Percentiles rank a stretch among this genome's conserved stretches.
These are phyloP conservation scores for Machimus atricapillus DNA, from an alignment of 2,888 invertebrate species.

Conservation along the genomic window DNA sequence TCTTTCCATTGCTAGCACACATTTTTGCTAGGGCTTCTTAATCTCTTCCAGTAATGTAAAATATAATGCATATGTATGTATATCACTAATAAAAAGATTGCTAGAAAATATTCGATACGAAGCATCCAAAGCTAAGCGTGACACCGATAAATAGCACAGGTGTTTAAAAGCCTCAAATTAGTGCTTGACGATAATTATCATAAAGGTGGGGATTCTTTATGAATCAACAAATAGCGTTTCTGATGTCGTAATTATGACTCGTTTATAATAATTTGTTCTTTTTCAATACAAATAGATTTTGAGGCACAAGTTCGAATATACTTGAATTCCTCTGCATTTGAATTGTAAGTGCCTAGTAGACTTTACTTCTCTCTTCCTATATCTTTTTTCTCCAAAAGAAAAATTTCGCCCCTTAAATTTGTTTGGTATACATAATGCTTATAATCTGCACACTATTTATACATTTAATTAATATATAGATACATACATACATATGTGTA, in stretches of 20 bases:
- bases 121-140: no score
- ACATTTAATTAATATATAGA: not conserved
- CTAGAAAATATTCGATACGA: no score
- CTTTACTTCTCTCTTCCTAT: not conserved
- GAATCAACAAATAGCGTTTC: not conserved
- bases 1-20: no score
- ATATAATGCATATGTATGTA: no score
- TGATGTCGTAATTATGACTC: not conserved
- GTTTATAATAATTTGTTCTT: not conserved
- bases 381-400: not conserved
- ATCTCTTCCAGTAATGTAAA: no score
- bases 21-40: no score
- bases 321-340: not conserved
- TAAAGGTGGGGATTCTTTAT: not conserved
- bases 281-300: not conserved
- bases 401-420: not conserved
- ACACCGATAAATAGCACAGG: no score
- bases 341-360: not conserved
- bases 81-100: no score
- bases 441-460: no score
- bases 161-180: no score
- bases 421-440: not conserved
- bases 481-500: not conserved
- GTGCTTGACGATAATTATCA: not conserved
- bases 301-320: not conserved